Percentiles rank a stretch among this genome's conserved stretches.
These are phyloP conservation scores for Phytoseiulus persimilis DNA, from an alignment of 2,888 invertebrate species.

Conservation along the genomic window DNA sequence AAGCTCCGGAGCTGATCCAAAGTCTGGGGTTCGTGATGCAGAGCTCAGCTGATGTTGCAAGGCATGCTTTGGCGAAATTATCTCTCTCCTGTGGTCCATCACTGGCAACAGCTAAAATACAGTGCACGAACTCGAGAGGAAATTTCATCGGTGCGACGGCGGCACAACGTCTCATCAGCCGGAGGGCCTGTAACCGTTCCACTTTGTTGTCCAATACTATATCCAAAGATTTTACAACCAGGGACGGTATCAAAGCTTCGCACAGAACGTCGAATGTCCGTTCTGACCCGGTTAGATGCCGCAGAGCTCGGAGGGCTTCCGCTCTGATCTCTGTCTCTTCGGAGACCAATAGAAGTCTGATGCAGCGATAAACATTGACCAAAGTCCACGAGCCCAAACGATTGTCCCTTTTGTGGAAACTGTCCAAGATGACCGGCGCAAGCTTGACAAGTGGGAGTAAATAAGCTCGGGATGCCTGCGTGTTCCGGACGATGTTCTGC, in stretches of 20 bases:
- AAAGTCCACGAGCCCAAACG: constrained; percentile 34
- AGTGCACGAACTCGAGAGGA: constrained; percentile 66
- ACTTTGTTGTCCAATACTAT: constrained; percentile 68
- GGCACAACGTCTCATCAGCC: constrained; percentile 66
- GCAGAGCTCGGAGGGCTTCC: constrained; percentile 73
- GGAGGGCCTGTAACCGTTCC: constrained; percentile 80
- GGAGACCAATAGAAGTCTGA: constrained; percentile 73
- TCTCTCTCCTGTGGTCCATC: constrained; percentile 72
- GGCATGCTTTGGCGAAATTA: constrained; percentile 69
- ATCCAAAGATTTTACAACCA: constrained; percentile 80
- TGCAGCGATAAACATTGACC: constrained; percentile 56
- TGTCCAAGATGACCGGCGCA: constrained; percentile 18
- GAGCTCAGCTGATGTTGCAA: constrained; percentile 79
- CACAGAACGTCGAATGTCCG: constrained; percentile 71
- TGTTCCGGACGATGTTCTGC: constrained; percentile 6
- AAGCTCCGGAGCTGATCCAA: constrained; percentile 45
- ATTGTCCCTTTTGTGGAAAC: neutral
- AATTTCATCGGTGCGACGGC: constrained; percentile 61
- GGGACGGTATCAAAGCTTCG: constrained; percentile 69
- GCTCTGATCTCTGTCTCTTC: constrained; percentile 81
- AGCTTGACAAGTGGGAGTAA: constrained; percentile 14
- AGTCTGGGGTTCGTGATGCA: constrained; percentile 52
- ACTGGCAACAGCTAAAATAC: constrained; percentile 71
- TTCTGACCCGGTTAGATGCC: constrained; percentile 70
- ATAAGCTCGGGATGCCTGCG: neutral